A percentile compares a stretch with the other conserved stretches of the same genome.
Conservation (phyloP, 2,113 vertebrate genomes). For the Ariopsis seemanni region DNA sequence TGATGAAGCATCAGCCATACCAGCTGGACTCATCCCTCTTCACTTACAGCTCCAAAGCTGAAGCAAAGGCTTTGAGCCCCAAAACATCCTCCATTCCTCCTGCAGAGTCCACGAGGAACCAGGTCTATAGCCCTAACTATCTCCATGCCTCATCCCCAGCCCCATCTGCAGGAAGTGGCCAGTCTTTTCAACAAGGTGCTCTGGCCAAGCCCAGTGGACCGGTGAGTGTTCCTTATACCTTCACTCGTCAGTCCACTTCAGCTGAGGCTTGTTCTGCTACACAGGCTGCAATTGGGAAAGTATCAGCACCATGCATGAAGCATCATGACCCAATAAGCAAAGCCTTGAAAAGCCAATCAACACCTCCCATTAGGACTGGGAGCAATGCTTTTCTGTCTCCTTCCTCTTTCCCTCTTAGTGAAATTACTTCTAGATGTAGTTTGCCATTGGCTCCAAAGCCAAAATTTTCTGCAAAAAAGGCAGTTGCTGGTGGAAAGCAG, state of each 20-base stretch:
- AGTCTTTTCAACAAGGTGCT: conserved; percentile 60
- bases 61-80: conserved; percentile 65
- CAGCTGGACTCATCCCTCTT: conserved; percentile 90
- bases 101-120: conserved; percentile 61
- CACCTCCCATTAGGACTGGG: conserved; percentile 47
- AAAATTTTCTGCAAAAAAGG: conserved; percentile 94
- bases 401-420: conserved; percentile 77
- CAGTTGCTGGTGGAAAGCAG: conserved; percentile 80
- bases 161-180: conserved; percentile 36
- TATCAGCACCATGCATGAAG: conserved; percentile 59
- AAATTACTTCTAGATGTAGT: conserved; percentile 63
- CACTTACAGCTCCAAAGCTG: conserved; percentile 80
- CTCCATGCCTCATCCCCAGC: conserved; percentile 52
- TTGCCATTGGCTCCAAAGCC: conserved; percentile 86
- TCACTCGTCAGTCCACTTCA: conserved; percentile 56
- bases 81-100: conserved; percentile 66
- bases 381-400: conserved; percentile 63
- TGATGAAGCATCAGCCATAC: conserved; percentile 96
- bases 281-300: conserved; percentile 65
- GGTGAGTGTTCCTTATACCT: conserved; percentile 69
- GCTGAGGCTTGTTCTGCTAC: conserved; percentile 19
- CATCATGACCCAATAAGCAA: conserved; percentile 63
- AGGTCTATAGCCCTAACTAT: conserved; percentile 17
- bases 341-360: conserved; percentile 42
- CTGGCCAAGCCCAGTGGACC: conserved; percentile 71